Percentiles rank a stretch among this genome's conserved stretches.
phyloP scores from a whole-genome alignment of 2,888 invertebrate genomes.

The Cylloceria caligata region DNA sequence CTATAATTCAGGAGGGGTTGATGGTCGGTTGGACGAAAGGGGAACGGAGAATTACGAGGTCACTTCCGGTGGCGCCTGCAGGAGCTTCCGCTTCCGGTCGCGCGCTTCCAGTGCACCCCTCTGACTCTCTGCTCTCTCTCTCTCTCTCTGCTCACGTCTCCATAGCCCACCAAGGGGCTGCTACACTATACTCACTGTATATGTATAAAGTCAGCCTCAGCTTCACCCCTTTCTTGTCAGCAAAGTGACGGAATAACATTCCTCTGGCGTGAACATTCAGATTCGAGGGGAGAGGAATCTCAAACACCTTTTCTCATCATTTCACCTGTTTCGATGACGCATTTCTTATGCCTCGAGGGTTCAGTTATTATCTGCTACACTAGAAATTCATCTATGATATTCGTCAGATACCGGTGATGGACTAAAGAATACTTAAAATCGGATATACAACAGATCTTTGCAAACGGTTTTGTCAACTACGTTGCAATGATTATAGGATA shows the following conservation, averaged over 20 bases:
- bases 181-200: slow-evolving; percentile 41
- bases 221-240: slow-evolving; percentile 37
- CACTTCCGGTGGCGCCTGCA: slow-evolving; percentile 84
- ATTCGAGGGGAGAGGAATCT: background rate
- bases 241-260: slow-evolving; percentile 49
- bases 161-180: slow-evolving; percentile 56
- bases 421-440: no score
- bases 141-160: slow-evolving; percentile 67
- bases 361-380: background rate
- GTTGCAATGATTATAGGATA: no score
- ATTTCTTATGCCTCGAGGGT: background rate
- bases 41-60: slow-evolving; percentile 84
- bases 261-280: slow-evolving; percentile 31
- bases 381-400: background rate
- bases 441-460: no score
- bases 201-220: slow-evolving; percentile 12
- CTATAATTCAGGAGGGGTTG: slow-evolving; percentile 82
- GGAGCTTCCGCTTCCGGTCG: slow-evolving; percentile 84
- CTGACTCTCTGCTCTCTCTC: slow-evolving; percentile 39
- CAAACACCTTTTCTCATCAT: background rate
- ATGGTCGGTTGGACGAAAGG: slow-evolving; percentile 68
- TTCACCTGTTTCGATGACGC: background rate
- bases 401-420: no score
- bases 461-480: no score
- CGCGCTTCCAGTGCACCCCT: slow-evolving; percentile 73